A percentile compares a stretch with the other conserved stretches of the same genome.
Evolutionary conservation across 2,888 invertebrate species (phyloP).

Genomic region (Alsophila aescularia): DNA sequence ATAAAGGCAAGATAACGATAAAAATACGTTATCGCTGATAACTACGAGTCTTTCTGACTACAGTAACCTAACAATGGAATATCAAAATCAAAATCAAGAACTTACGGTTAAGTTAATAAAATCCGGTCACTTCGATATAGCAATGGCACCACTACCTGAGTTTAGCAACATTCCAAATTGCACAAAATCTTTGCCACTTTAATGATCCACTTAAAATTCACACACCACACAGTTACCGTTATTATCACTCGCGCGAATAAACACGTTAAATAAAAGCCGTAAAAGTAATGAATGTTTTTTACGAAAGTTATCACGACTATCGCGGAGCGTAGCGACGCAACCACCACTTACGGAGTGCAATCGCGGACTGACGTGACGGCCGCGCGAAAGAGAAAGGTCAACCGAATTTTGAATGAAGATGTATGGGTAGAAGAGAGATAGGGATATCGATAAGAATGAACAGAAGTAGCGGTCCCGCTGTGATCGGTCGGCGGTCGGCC

Average conservation of each 20-base stretch:
- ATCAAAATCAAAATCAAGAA: constrained; percentile 23
- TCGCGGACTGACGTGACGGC: constrained; percentile 61
- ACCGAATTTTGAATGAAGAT: constrained; percentile 52
- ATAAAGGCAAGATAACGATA: constrained; percentile 7
- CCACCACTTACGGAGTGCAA: constrained; percentile 40
- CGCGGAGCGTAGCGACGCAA: constrained; percentile 41
- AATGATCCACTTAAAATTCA: constrained; percentile 35
- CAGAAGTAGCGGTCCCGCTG: constrained; percentile 63
- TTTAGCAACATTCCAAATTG: constrained; percentile 73
- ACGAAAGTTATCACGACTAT: constrained; percentile 74
- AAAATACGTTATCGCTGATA: not conserved
- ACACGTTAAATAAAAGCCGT: constrained; percentile 45
- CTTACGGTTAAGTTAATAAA: constrained; percentile 35
- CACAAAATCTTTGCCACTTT: constrained; percentile 41
- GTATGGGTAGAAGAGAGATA: constrained; percentile 54
- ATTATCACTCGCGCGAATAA: constrained; percentile 32
- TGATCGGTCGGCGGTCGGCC: too few relatives aligned
- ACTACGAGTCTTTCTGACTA: not conserved
- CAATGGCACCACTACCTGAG: constrained; percentile 48
- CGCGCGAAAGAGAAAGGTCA: constrained; percentile 66
- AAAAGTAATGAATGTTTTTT: constrained; percentile 67
- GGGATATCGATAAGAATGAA: constrained; percentile 53
- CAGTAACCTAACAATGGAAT: constrained; percentile 28
- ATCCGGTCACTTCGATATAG: constrained; percentile 39
- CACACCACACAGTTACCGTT: constrained; percentile 37